Evolutionary conservation across 2,888 invertebrate species (phyloP), one percentile per base, ranked within the genome.

Genomic region (Amphipyra berbera): DNA sequence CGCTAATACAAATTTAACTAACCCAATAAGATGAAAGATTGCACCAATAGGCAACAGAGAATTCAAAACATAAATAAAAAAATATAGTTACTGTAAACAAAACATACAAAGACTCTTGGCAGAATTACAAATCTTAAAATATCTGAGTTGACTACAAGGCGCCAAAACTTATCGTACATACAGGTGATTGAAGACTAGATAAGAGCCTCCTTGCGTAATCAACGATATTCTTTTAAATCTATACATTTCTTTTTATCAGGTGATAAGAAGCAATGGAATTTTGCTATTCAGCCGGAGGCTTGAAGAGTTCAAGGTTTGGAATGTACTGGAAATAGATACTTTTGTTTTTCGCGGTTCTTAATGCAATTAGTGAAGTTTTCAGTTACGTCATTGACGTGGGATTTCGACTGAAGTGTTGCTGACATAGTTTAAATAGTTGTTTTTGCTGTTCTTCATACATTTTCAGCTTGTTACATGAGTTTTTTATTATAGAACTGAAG

Each of bases 101-200:
- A 50, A 48, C 35, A 33, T 8, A 70, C 30, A 40, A 37, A 71
- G 21, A 45, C 0, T 49, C 41, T 79, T 79, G 74, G 75, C 78
- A 77, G 12, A 50, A 1, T 30, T 14, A 40, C n/a, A 12, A 7
- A 13, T 57, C 61, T 62, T 52, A 52, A 73, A 69, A 77, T 78
- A 69, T 52, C 45, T 44, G 37, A 3, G 46, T 61, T 57, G 56
- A 49, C 52, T 62, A 62, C 53, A 66, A 49, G 58, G 75, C 77
- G 79, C 77, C 70, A 73, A 70, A 13, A 50, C 27, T 55, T 76
- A 77, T 73, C 77, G 54, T 14, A 44, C 45, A 21, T 30, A 68
- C 13, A 60, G 0, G 1, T 69, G 69, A 69, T 69, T 48, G 55
- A 68, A 52, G 41, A 54, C 42, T 0, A 13, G 70, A 70, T 70